Percentiles rank a stretch among this genome's conserved stretches.
Evolutionary conservation across 1,140 invertebrate genomes (phyloP).

Genomic region (Meloidogyne chitwoodi): DNA sequence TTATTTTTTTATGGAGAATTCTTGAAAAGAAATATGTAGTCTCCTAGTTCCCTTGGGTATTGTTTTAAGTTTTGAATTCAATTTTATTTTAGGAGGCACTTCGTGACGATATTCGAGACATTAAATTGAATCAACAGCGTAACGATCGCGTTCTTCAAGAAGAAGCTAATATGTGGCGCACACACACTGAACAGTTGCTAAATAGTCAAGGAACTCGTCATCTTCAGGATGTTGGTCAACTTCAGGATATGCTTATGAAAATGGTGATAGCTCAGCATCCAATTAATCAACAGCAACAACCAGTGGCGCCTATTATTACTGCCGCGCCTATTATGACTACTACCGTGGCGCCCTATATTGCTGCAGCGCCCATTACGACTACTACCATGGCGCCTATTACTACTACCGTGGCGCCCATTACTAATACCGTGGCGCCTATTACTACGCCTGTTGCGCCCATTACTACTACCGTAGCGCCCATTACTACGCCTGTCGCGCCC

Average conservation of each 20-base stretch:
- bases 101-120: constrained; percentile 23
- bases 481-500: neutral
- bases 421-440: neutral
- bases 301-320: neutral
- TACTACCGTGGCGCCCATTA: neutral
- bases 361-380: neutral
- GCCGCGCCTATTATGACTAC: neutral
- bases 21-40: too few relatives aligned
- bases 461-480: neutral
- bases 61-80: constrained; percentile 19
- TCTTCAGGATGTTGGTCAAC: neutral
- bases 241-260: neutral
- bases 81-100: constrained; percentile 11
- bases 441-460: neutral
- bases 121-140: constrained; percentile 15
- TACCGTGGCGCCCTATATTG: neutral
- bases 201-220: neutral
- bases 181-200: constrained; percentile 7
- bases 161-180: constrained; percentile 12
- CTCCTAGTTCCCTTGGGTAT: too few relatives aligned
- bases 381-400: neutral
- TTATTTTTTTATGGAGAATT: too few relatives aligned
- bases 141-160: constrained; percentile 16
- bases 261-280: neutral
- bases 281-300: too few relatives aligned